phyloP scores from a whole-genome alignment of 2,888 invertebrate species.

The Microlaimidae sp. region DNA sequence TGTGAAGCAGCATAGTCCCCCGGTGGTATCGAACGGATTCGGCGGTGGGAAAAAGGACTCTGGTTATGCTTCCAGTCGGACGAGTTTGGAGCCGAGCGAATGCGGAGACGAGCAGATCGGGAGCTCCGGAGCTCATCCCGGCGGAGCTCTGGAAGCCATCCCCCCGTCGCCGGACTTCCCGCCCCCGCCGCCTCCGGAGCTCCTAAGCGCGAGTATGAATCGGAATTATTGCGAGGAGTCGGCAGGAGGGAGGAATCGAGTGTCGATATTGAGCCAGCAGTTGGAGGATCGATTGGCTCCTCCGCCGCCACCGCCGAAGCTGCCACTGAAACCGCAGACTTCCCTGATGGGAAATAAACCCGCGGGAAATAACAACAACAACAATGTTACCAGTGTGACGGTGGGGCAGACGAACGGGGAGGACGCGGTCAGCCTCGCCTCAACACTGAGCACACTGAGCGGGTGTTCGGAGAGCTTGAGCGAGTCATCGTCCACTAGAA shows the following conservation, averaged over 20 bases:
- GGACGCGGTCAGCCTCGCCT: constrained; percentile 11
- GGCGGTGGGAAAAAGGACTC: constrained; percentile 7
- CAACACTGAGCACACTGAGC: constrained; percentile 16
- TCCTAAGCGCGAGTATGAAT: constrained; percentile 18
- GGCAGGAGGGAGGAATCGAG: constrained; percentile 20
- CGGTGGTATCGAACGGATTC: constrained; percentile 15
- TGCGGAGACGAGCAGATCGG: constrained; percentile 22
- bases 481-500: background rate
- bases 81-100: constrained; percentile 33
- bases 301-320: constrained; percentile 9
- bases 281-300: constrained; percentile 27
- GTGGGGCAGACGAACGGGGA: background rate
- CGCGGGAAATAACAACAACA: background rate
- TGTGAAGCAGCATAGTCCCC: constrained; percentile 23
- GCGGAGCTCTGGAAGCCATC: background rate
- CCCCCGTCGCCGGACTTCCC: constrained; percentile 10
- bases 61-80: constrained; percentile 34
- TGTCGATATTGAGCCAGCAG: constrained; percentile 29
- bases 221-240: background rate
- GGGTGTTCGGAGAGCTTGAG: constrained; percentile 8
- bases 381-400: background rate
- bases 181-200: constrained; percentile 14
- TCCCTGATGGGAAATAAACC: background rate
- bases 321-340: background rate
- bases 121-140: background rate